Base-by-base conservation (phyloP, 2,113 vertebrate species). In the Sceloporus tristichus region DNA sequence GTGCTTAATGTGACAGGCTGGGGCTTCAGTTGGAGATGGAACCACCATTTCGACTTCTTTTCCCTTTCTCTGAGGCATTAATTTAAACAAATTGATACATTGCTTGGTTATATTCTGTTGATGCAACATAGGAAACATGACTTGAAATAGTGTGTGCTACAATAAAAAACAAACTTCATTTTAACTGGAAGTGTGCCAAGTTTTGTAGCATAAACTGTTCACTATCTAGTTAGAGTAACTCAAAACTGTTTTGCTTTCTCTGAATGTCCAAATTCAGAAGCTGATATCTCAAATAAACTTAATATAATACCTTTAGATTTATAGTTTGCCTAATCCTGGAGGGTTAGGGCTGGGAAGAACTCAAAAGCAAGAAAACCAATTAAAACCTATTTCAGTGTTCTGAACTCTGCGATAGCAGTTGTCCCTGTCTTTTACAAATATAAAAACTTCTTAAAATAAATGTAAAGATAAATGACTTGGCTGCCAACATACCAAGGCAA, bases 261-360 rank as follows among this genome's bases (percentile, higher is more conserved):
- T 65, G 27, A 86, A 66, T 75, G 54, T 75, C 56, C 53, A 65
- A 75, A 42, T 65, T 25, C 86, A 87, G n/a, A 25, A 75, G 53
- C 38, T 82, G 68, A 80, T 75, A 75, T 87, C 19, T 75, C 70
- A 82, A 42, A 87, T 68, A 87, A 59, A 34, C 42, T 78, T 86
- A 86, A 65, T 75, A 82, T 74, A 79, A 34, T 80, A 34, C 27
- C 14, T 42, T 79, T 73, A 73, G n/a, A 87, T 71, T 80, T 87
- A 76, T 53, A 82, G 29, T 54, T 73, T 73, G 53, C 19, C 16
- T 14, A 2, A 76, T 82, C 68, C 70, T 74, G 19, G 75, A 75
- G 27, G 68, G 56, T 42, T n/a, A 62, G 25, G 10, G 53, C 79
- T 79, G 48, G 34, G 48, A 78, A 77, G 38, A 78, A 78, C 77